These are phyloP conservation scores for Orchestia grillus DNA, from an alignment of 1,140 invertebrate species.

Conservation along the genomic window DNA sequence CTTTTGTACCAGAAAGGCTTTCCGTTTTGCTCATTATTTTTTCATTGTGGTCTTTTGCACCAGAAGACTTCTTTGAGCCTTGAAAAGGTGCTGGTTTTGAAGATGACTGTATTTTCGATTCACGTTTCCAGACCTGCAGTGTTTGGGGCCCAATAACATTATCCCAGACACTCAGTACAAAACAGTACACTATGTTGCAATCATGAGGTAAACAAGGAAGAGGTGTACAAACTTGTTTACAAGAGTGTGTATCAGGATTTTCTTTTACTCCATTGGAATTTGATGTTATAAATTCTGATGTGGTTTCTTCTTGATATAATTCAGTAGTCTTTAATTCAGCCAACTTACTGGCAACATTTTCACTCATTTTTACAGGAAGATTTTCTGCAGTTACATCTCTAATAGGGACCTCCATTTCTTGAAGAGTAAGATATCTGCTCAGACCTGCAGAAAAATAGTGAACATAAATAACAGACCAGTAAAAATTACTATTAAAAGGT, in stretches of 20 bases:
- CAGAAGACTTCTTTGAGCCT: background rate
- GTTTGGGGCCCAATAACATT: slow-evolving; percentile 67
- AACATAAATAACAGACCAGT: no score
- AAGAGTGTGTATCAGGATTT: slow-evolving; percentile 13
- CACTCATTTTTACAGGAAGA: slow-evolving; percentile 27
- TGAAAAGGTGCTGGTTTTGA: background rate
- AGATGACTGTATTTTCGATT: slow-evolving; percentile 57
- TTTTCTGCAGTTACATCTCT: background rate
- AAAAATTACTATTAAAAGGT: no score
- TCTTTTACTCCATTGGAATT: background rate
- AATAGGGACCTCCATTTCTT: background rate
- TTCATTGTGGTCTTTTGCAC: background rate
- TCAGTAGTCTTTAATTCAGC: background rate
- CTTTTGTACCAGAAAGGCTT: background rate
- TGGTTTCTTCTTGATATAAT: slow-evolving; percentile 1
- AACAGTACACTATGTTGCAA: slow-evolving; percentile 67
- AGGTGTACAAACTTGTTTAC: slow-evolving; percentile 62
- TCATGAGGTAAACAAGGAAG: slow-evolving; percentile 66
- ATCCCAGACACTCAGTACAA: slow-evolving; percentile 67
- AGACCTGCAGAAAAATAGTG: background rate
- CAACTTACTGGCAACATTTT: slow-evolving; percentile 24
- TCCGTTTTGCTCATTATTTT: background rate
- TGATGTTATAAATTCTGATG: background rate
- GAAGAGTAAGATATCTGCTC: background rate
- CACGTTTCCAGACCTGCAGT: slow-evolving; percentile 67